phyloP scores from a whole-genome alignment of 2,113 vertebrate genomes.

The Ciconia boyciana region DNA sequence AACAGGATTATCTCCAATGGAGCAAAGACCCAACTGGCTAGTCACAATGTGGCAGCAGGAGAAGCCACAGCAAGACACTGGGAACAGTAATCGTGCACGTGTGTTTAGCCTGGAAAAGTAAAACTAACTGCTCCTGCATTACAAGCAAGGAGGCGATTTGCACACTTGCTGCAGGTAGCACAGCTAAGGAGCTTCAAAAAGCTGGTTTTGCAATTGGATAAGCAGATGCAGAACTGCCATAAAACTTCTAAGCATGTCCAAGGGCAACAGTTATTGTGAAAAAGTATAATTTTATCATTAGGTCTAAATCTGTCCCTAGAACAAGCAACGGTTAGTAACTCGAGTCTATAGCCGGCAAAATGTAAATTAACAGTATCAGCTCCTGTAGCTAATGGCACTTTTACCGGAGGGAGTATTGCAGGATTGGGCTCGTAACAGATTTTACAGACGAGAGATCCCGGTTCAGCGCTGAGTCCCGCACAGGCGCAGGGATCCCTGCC shows the following conservation, averaged over 20 bases:
- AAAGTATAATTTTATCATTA: slow-evolving; percentile 71
- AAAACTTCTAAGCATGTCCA: slow-evolving; percentile 62
- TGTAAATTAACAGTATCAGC: slow-evolving; percentile 56
- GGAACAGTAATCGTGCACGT: not conserved
- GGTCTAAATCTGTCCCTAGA: slow-evolving; percentile 69
- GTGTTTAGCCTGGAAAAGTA: not conserved
- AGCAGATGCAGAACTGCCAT: slow-evolving; percentile 60
- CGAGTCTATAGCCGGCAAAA: slow-evolving; percentile 28
- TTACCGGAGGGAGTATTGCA: slow-evolving; percentile 31
- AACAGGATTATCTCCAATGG: slow-evolving; percentile 38
- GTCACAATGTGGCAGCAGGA: not conserved
- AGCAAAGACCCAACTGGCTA: slow-evolving; percentile 1
- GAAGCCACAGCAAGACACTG: slow-evolving; percentile 1
- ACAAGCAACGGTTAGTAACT: slow-evolving; percentile 21
- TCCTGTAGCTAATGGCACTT: slow-evolving; percentile 58
- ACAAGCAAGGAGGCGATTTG: not conserved
- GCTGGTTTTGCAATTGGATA: slow-evolving; percentile 25
- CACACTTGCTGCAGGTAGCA: slow-evolving; percentile 51
- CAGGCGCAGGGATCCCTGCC: slow-evolving; percentile 16
- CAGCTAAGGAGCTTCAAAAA: slow-evolving; percentile 20
- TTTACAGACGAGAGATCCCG: slow-evolving; percentile 33
- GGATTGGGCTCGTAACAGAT: slow-evolving; percentile 45
- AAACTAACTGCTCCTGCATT: not conserved
- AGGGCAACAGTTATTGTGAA: slow-evolving; percentile 49
- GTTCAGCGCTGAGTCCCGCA: not conserved